phyloP scores from a whole-genome alignment of 2,888 invertebrate species.

The Ceratothoa steindachneri region DNA sequence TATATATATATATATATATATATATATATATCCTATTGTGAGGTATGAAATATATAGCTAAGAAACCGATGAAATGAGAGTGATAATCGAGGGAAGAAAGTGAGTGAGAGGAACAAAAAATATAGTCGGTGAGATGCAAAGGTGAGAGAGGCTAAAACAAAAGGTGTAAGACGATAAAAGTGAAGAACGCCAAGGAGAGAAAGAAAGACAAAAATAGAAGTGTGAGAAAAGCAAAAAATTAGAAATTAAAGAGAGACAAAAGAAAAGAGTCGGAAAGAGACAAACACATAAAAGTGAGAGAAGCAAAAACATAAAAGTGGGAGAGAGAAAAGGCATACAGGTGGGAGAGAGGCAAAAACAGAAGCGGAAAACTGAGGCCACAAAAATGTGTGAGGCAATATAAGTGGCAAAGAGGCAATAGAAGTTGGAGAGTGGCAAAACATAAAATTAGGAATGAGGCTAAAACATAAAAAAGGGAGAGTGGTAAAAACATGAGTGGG shows the following conservation, averaged over 20 bases:
- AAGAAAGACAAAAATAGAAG: too few relatives aligned
- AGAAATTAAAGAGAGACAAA: neutral
- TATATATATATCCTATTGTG: too few relatives aligned
- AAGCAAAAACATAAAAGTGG: neutral
- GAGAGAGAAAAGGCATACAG: neutral
- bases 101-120: too few relatives aligned
- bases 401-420: neutral
- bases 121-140: too few relatives aligned
- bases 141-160: too few relatives aligned
- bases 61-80: too few relatives aligned
- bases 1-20: too few relatives aligned
- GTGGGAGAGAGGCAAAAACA: neutral
- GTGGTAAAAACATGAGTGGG: neutral
- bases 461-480: neutral
- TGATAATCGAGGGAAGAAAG: too few relatives aligned
- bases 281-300: neutral
- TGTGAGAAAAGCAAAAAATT: too few relatives aligned
- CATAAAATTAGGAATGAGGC: neutral
- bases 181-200: too few relatives aligned
- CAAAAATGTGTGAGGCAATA: neutral
- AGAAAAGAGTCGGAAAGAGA: neutral
- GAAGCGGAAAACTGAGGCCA: neutral
- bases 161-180: too few relatives aligned
- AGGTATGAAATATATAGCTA: too few relatives aligned
- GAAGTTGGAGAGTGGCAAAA: neutral